phyloP scores from a whole-genome alignment of 2,113 vertebrate genomes.

The Raja brachyura region DNA sequence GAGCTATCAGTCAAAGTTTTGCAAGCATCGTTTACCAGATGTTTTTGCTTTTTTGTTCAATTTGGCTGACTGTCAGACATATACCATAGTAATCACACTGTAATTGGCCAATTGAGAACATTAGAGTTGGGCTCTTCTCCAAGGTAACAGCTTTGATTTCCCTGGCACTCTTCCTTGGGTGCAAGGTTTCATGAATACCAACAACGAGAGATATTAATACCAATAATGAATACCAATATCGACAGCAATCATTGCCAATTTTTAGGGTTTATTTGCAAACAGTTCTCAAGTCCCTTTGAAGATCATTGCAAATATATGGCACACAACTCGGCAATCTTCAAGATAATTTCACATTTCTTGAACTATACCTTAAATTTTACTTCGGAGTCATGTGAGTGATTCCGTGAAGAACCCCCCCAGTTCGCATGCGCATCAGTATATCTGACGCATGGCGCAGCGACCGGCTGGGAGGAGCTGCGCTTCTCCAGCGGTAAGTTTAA shows the following conservation, averaged over 20 bases:
- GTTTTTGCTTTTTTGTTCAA: background rate
- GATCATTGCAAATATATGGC: background rate
- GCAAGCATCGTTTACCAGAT: background rate
- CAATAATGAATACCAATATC: too few species aligned
- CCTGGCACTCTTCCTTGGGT: background rate
- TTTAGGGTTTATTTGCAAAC: background rate
- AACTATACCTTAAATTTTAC: background rate
- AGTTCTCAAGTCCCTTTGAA: background rate
- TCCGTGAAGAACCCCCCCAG: too few species aligned
- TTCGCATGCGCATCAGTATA: too few species aligned
- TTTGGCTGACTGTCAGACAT: constrained; percentile 1
- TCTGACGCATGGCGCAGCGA: too few species aligned
- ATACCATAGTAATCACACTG: background rate
- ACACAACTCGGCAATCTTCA: background rate
- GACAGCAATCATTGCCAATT: background rate
- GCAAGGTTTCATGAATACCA: background rate
- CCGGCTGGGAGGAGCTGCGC: too few species aligned
- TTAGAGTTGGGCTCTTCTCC: background rate
- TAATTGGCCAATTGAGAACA: background rate
- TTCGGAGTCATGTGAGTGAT: too few species aligned
- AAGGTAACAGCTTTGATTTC: background rate
- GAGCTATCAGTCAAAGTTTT: background rate
- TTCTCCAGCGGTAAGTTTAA: too few species aligned
- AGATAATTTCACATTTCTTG: background rate
- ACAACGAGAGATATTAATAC: background rate